Evolutionary conservation across 30 jellyfish, hydroid and myxozoan genomes (phyloP), one percentile per base, ranked within the genome.

Genomic region (Thelohanellus kitauei): DNA sequence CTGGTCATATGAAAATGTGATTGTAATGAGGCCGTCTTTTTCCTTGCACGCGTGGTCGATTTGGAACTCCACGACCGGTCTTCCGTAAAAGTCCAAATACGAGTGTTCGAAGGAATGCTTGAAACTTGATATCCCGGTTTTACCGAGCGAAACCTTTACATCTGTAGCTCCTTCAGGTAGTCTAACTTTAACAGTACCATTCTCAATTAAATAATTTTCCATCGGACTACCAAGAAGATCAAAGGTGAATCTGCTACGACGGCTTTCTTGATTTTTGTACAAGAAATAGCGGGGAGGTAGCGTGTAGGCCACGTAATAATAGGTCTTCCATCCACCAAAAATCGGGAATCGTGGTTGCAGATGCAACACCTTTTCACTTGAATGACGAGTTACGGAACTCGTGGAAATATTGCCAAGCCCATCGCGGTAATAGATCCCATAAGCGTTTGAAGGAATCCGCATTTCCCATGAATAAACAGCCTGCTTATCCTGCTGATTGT

Each of bases 241-340:
- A 29, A 9, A 10, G 38, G 10, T 29, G n/a, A 29, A 5, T 9
- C 20, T 44, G 10, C 57, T 18, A 6, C 54, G 12, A 2, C 15
- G 15, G 42, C 2, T 18, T 55, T 13, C 15, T 49, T 85, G 85
- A 44, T 39, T 53, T 42, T 35, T 60, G 43, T 2, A 59, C 43
- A 67, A 53, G 52, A 58, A 67, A 38, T 67, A 67, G 43, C 60
- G 60, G 13, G 85, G 60, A 17, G 90, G 85, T 22, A 67, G 65
- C 37, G 58, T 67, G 64, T 67, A 67, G 17, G 85, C 90, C 32
- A 67, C 44, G 64, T 53, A 60, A 44, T 67, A 67, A 32, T 56
- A 54, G 4, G 90, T 67, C 33, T 67, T 66, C 90, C 90, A 67
- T 32, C 90, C 90, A 13, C 90, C 90, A 43, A 67, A 67, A 51